phyloP scores from a whole-genome alignment of 2,797 vertebrate species.

The Sebastes vulpes region DNA sequence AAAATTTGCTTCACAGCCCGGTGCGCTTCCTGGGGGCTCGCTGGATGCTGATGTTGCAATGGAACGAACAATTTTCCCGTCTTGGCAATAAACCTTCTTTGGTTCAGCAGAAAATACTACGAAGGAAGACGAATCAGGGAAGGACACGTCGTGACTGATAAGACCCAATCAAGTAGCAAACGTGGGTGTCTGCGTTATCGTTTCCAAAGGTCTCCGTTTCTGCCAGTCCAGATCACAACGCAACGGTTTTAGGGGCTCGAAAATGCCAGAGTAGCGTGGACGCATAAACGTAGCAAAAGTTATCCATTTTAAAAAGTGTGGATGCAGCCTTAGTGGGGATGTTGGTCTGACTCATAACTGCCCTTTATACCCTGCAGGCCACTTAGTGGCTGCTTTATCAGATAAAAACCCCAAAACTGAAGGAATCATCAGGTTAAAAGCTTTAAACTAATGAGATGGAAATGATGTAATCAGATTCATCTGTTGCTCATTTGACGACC shows the following conservation, averaged over 20 bases:
- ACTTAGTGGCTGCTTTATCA: slow-evolving; percentile 48
- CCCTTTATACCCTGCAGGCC: slow-evolving; percentile 36
- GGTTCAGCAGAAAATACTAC: too few relatives aligned
- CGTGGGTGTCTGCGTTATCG: neutral
- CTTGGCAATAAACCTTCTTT: too few relatives aligned
- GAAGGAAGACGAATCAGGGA: too few relatives aligned
- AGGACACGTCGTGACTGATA: too few relatives aligned
- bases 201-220: neutral
- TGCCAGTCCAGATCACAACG: neutral
- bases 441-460: slow-evolving; percentile 65
- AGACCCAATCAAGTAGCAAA: neutral
- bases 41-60: too few relatives aligned
- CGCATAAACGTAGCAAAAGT: neutral
- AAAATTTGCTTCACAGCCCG: neutral
- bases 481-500: slow-evolving; percentile 64
- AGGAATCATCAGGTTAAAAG: slow-evolving; percentile 68
- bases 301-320: neutral
- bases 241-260: neutral
- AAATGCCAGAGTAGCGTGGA: neutral
- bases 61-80: too few relatives aligned
- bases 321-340: neutral
- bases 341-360: slow-evolving; percentile 1
- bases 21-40: neutral
- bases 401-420: slow-evolving; percentile 50
- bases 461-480: slow-evolving; percentile 74